These are phyloP conservation scores for Pygoscelis antarcticus DNA, from an alignment of 2,113 vertebrate species.

Conservation along the genomic window DNA sequence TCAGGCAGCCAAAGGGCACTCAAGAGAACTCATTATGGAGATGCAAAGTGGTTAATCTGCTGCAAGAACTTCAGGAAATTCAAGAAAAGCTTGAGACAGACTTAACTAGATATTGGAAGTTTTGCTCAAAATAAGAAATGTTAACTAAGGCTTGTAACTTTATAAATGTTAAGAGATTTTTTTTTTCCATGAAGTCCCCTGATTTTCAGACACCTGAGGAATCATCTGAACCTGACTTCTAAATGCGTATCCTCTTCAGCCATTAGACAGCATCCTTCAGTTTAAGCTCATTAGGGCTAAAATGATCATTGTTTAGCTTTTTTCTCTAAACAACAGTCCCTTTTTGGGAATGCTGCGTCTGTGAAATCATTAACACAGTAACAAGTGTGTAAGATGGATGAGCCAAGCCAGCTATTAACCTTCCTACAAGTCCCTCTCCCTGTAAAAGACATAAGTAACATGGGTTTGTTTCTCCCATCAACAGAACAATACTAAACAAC, in stretches of 20 bases:
- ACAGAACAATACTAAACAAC: not conserved
- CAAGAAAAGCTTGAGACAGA: not conserved
- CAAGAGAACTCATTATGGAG: not conserved
- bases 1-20: not conserved
- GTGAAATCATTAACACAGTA: not conserved
- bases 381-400: not conserved
- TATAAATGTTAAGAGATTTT: not conserved
- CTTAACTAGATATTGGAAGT: not conserved
- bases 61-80: not conserved
- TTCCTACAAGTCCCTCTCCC: not conserved
- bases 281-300: not conserved
- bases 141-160: not conserved
- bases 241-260: not conserved
- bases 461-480: not conserved
- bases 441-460: not conserved
- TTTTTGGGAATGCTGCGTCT: not conserved
- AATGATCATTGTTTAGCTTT: not conserved
- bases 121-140: not conserved
- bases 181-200: not conserved
- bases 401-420: not conserved
- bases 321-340: not conserved
- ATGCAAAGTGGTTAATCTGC: not conserved
- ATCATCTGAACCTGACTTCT: not conserved
- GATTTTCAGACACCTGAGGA: not conserved
- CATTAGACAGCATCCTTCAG: not conserved